Percentiles rank a stretch among this genome's conserved stretches.
Conservation (phyloP, 2,888 invertebrate genomes). For the Steromphala cineraria region DNA sequence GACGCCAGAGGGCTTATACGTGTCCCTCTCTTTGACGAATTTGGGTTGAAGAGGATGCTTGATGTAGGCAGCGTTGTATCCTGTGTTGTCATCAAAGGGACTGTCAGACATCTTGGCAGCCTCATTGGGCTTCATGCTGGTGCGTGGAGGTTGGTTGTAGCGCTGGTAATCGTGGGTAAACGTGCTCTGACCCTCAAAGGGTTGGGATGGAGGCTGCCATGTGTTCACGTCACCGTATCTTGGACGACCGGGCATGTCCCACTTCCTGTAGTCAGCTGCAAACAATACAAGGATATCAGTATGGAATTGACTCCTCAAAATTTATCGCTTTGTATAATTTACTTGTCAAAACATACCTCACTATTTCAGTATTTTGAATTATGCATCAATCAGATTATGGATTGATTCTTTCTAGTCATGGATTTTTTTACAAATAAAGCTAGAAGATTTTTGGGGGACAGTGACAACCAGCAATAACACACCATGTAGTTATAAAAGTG, state of each 20-base stretch:
- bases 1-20: conserved; percentile 62
- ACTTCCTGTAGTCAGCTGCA: conserved; percentile 71
- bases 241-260: conserved; percentile 57
- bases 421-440: too few relatives aligned
- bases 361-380: too few relatives aligned
- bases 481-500: too few relatives aligned
- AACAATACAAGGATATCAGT: background rate
- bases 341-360: too few relatives aligned
- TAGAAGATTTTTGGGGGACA: too few relatives aligned
- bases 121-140: conserved; percentile 69
- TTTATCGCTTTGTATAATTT: too few relatives aligned
- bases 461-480: too few relatives aligned
- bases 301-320: too few relatives aligned
- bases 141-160: conserved; percentile 60
- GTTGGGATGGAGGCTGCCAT: conserved; percentile 67
- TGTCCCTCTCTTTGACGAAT: conserved; percentile 52
- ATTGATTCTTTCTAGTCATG: too few relatives aligned
- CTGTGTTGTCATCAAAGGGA: conserved; percentile 72
- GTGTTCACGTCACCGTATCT: conserved; percentile 47
- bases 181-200: conserved; percentile 72
- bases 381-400: too few relatives aligned
- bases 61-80: conserved; percentile 70
- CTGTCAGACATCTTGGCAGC: conserved; percentile 62
- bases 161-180: conserved; percentile 68
- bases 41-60: conserved; percentile 67